Base-by-base conservation (phyloP, 2,113 vertebrate genomes). In the Martes martes region DNA sequence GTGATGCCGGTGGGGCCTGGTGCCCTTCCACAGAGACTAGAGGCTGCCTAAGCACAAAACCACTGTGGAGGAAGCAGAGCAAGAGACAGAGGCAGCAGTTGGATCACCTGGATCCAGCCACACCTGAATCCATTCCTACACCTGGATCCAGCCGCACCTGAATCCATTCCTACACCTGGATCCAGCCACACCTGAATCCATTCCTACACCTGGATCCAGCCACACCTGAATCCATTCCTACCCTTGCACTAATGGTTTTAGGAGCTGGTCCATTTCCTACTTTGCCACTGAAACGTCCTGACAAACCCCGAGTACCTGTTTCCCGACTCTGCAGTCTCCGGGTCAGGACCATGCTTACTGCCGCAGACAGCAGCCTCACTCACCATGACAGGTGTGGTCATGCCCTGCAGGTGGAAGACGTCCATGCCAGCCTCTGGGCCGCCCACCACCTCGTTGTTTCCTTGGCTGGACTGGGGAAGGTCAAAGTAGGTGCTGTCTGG, bases 401-500 rank as follows among this genome's bases (percentile, higher is more conserved):
- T 99, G 98, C 99, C 99, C 79, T 99, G 99, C 99, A 99, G 99
- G 87, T 99, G 99, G 98, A 99, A 99, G 90, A 99, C 98, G 0
- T 99, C 99, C 99, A 99, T 99, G 15, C 99, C 99, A 47, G 99
- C 98, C 89, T 99, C 99, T 0, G 99, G 97, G 24, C 99, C 95
- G 94, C 98, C 98, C 0, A 97, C 98, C 71, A 98, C 98, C 92
- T 99, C 99, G 0, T 55, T 97, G 36, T 97, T 98, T 74, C 98
- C 98, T 0, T 89, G 74, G 94, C 97, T 99, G 76, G 99, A 95
- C 7, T 99, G 98, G 14, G 99, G 99, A 36, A 99, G 99, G 98
- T 99, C 99, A 7, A 99, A 99, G 98, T 99, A 99, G 69, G 99
- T 99, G 98, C 99, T 99, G 98, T 99, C 99, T 2, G 99, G 99